Percentiles rank a stretch among this genome's conserved stretches.
phyloP scores from a whole-genome alignment of 2,113 vertebrate species.

The Rhinolophus ferrumequinum region DNA sequence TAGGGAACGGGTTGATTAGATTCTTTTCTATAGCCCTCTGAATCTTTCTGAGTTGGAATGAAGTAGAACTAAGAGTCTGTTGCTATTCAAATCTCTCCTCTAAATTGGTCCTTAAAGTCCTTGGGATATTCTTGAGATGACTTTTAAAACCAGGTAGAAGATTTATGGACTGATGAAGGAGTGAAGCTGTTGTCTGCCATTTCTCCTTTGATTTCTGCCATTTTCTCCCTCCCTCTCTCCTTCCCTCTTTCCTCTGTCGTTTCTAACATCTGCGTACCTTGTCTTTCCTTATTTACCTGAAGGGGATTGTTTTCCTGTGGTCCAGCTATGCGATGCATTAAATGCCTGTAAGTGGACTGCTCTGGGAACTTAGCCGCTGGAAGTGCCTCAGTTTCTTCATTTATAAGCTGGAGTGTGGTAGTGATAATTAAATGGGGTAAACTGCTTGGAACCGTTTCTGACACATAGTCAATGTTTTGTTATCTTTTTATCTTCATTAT shows the following conservation, averaged over 20 bases:
- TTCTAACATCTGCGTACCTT: not conserved
- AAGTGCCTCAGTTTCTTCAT: not conserved
- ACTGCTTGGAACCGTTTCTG: not conserved
- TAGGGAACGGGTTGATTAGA: not conserved
- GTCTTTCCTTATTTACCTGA: not conserved
- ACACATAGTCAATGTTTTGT: not conserved
- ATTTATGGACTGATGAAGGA: not conserved
- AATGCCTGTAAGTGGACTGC: not conserved
- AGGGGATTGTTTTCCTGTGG: not conserved
- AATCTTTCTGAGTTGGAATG: not conserved
- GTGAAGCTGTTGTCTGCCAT: not conserved
- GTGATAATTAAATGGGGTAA: not conserved
- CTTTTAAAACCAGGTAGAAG: not conserved
- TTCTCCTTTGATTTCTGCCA: not conserved
- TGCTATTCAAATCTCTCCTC: not conserved
- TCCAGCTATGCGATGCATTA: not conserved
- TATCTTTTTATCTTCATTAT: constrained; percentile 3
- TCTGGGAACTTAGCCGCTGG: not conserved
- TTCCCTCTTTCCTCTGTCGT: not conserved
- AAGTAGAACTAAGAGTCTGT: not conserved
- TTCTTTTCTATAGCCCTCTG: not conserved
- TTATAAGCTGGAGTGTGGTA: not conserved
- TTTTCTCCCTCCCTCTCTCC: not conserved
- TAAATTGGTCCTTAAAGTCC: not conserved
- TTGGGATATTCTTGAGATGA: not conserved